These are phyloP conservation scores for Xiphophorus couchianus DNA, from an alignment of 2,113 vertebrate species.

Conservation along the genomic window DNA sequence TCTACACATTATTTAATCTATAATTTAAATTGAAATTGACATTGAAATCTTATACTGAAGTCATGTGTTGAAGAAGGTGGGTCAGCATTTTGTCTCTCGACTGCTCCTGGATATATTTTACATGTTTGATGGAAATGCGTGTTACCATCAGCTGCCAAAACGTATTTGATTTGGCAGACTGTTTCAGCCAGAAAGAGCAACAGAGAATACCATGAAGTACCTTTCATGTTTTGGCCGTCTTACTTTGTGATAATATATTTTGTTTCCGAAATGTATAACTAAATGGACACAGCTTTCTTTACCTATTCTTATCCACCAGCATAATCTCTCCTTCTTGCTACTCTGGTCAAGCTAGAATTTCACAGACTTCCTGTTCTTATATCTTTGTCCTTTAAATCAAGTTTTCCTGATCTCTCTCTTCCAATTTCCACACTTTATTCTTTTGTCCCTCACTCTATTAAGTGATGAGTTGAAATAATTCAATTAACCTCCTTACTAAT, in stretches of 20 bases:
- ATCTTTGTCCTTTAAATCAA: slow-evolving; percentile 8
- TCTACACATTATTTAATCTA: background rate
- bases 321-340: slow-evolving; percentile 5
- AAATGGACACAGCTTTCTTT: slow-evolving; percentile 18
- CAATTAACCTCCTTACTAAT: slow-evolving; percentile 72
- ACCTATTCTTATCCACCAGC: slow-evolving; percentile 10
- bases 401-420: slow-evolving; percentile 1
- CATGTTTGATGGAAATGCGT: slow-evolving; percentile 30
- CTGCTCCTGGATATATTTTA: slow-evolving; percentile 2
- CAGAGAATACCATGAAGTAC: background rate
- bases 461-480: slow-evolving; percentile 70
- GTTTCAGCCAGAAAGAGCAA: too few relatives aligned
- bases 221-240: slow-evolving; percentile 13
- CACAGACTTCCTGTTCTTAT: slow-evolving; percentile 24
- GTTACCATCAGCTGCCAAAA: slow-evolving; percentile 49
- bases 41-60: slow-evolving; percentile 17
- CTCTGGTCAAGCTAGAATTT: slow-evolving; percentile 20
- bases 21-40: background rate
- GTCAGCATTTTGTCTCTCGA: background rate
- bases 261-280: slow-evolving; percentile 18
- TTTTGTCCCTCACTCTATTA: slow-evolving; percentile 29
- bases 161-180: background rate
- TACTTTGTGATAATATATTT: slow-evolving; percentile 49
- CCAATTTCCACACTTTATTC: background rate
- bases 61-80: slow-evolving; percentile 10